Conservation (phyloP, 2,797 vertebrate genomes). For the Prunella strophiata region DNA sequence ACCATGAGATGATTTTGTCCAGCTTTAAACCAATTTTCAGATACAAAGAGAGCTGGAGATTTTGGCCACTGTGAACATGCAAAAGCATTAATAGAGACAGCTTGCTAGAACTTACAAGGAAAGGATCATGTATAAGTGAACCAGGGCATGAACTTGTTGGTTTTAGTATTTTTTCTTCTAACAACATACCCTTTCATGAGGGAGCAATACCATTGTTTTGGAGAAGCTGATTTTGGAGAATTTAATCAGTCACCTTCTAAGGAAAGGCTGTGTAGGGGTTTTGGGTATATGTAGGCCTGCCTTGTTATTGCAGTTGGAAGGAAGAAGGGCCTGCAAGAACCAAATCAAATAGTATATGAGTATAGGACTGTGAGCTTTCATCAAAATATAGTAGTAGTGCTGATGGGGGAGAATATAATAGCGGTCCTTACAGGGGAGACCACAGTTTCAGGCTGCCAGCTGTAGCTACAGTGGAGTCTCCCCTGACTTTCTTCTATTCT, state of each 20-base stretch:
- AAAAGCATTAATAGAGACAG: background rate
- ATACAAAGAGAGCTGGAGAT: background rate
- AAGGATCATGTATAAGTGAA: background rate
- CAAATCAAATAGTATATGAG: background rate
- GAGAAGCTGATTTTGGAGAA: background rate
- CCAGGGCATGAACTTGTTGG: accelerated
- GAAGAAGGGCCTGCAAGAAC: background rate
- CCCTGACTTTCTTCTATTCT: background rate
- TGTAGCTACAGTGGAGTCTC: background rate
- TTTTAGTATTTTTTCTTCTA: background rate
- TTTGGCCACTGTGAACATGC: background rate
- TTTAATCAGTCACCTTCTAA: background rate
- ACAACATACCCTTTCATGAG: background rate
- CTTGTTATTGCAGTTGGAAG: background rate
- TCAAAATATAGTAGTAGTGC: background rate
- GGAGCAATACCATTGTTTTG: background rate
- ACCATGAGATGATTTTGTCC: accelerated
- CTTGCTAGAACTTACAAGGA: background rate
- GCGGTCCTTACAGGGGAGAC: accelerated
- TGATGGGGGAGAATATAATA: accelerated
- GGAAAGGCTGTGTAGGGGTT: background rate
- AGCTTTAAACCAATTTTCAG: background rate
- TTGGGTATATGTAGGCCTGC: accelerated
- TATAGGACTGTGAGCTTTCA: background rate
- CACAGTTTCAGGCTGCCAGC: background rate